Evolutionary conservation across 2,113 vertebrate species (phyloP).

Genomic region (Alethe diademata): DNA sequence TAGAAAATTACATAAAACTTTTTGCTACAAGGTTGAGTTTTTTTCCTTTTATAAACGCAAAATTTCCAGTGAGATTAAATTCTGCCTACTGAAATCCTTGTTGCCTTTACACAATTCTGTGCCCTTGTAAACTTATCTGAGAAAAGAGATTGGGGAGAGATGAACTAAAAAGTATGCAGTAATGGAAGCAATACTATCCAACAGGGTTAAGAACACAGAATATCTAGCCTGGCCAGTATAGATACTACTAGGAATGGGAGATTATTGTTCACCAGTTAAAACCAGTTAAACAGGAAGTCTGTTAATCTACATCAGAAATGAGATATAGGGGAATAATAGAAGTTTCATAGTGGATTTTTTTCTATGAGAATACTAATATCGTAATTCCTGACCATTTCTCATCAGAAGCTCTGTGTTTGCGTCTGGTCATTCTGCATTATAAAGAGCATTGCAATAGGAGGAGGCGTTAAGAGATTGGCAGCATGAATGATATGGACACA

Average conservation of each 20-base stretch:
- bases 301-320: not conserved
- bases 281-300: not conserved
- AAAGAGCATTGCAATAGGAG: not conserved
- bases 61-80: not conserved
- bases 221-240: not conserved
- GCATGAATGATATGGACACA: fast-evolving
- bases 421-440: not conserved
- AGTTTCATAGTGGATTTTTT: not conserved
- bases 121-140: not conserved
- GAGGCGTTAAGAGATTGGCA: not conserved
- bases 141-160: not conserved
- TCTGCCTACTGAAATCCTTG: not conserved
- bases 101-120: not conserved
- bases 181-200: not conserved
- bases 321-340: not conserved
- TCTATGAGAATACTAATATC: not conserved
- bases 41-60: not conserved
- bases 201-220: not conserved
- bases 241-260: not conserved
- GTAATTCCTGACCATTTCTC: not conserved
- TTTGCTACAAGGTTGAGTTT: not conserved
- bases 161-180: not conserved
- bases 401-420: not conserved
- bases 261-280: not conserved
- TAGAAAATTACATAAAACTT: not conserved